Base-by-base conservation (phyloP, 2,888 invertebrate species). In the Cosmopolites sordidus region DNA sequence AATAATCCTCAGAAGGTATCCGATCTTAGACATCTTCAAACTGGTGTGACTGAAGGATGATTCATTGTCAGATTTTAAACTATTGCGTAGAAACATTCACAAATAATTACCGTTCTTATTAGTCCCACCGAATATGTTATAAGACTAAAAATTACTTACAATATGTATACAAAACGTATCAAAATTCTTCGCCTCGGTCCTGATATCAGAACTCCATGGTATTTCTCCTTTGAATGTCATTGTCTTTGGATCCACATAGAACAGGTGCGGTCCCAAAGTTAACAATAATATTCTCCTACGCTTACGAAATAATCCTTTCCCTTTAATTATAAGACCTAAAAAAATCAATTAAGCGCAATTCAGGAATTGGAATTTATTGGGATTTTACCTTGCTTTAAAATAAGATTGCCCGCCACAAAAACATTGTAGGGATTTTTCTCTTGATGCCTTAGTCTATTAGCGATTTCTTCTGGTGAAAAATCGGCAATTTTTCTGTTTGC, bases 91-190 rank as follows among this genome's bases (percentile, higher is more conserved):
- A n/a, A n/a, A n/a, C n/a, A n/a, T n/a, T n/a, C n/a, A n/a, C n/a
- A n/a, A n/a, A n/a, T n/a, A n/a, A n/a, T n/a, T n/a, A n/a, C n/a
- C n/a, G n/a, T n/a, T n/a, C n/a, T n/a, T n/a, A n/a, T n/a, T n/a
- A n/a, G n/a, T n/a, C n/a, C n/a, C n/a, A n/a, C n/a, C n/a, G n/a
- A n/a, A n/a, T n/a, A n/a, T n/a, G n/a, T n/a, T n/a, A n/a, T n/a
- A n/a, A n/a, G n/a, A n/a, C n/a, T n/a, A n/a, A n/a, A n/a, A n/a
- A n/a, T n/a, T 22, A 58, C 86, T 86, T 78, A 98, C 98, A 79
- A 97, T 98, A 75, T 98, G 95, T 59, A 99, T 89, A 78, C 93
- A 93, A 80, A 98, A 98, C 73, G 90, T 92, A 77, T 93, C 93
- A 73, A 98, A 98, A 77, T 94, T 97, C 76, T 94, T 96, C 44